These are phyloP conservation scores for Lophotriccus pileatus DNA, from an alignment of 2,797 vertebrate genomes.

Conservation along the genomic window DNA sequence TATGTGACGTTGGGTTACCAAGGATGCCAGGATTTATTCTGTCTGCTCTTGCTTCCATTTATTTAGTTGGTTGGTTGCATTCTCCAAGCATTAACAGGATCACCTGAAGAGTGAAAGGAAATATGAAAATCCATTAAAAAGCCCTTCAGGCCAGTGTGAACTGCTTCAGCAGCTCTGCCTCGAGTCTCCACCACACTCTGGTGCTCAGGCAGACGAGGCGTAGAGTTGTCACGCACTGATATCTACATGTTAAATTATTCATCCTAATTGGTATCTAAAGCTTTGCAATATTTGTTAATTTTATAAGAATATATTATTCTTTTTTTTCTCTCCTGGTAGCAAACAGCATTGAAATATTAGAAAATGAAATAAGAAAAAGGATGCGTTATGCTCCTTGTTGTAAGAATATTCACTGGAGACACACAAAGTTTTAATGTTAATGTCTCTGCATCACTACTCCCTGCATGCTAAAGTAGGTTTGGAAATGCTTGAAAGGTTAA, in stretches of 20 bases:
- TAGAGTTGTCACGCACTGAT: background rate
- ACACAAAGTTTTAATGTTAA: constrained; percentile 55
- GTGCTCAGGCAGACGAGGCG: background rate
- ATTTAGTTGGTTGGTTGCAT: background rate
- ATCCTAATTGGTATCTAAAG: constrained; percentile 23
- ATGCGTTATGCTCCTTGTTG: background rate
- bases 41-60: background rate
- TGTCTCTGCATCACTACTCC: constrained; percentile 46
- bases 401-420: constrained; percentile 42
- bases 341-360: background rate
- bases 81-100: background rate
- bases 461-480: constrained; percentile 40
- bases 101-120: constrained; percentile 19
- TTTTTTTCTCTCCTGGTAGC: background rate
- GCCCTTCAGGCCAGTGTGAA: constrained; percentile 16
- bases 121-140: background rate
- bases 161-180: background rate
- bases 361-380: constrained; percentile 14
- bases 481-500: constrained; percentile 65
- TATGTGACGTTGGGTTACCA: fast-evolving
- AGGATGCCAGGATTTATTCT: background rate
- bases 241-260: constrained; percentile 18
- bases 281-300: constrained; percentile 6
- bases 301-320: background rate
- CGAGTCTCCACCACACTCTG: background rate